These are phyloP conservation scores for Protomyctophum bolini DNA, from an alignment of 2,113 vertebrate species.

Conservation along the genomic window DNA sequence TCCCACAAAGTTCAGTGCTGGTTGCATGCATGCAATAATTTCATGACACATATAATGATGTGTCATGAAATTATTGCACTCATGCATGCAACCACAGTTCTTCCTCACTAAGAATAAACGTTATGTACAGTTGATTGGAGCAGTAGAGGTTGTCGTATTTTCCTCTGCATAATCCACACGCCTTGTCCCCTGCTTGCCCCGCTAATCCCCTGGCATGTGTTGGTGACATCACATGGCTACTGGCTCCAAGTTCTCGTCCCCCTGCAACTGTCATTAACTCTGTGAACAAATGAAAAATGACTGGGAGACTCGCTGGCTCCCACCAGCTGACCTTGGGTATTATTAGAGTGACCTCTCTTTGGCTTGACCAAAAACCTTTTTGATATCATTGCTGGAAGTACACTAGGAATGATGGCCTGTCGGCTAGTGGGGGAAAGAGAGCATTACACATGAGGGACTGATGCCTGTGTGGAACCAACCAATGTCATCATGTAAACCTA, in stretches of 20 bases:
- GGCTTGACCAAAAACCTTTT: slow-evolving; percentile 84
- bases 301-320: slow-evolving; percentile 87
- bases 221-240: slow-evolving; percentile 85
- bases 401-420: slow-evolving; percentile 70
- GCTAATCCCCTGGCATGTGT: slow-evolving; percentile 86
- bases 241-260: slow-evolving; percentile 81
- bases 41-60: not conserved
- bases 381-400: slow-evolving; percentile 83
- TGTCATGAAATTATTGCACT: not conserved
- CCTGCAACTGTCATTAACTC: slow-evolving; percentile 88
- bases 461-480: slow-evolving; percentile 59
- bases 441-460: slow-evolving; percentile 49
- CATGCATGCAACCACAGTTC: not conserved
- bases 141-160: slow-evolving; percentile 53
- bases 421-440: slow-evolving; percentile 57
- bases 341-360: slow-evolving; percentile 89
- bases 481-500: slow-evolving; percentile 76
- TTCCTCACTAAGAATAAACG: slow-evolving; percentile 41
- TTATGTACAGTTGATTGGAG: slow-evolving; percentile 26
- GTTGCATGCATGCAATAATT: no score
- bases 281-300: slow-evolving; percentile 89
- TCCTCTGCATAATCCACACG: slow-evolving; percentile 75
- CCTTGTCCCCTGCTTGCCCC: slow-evolving; percentile 84
- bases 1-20: no score
- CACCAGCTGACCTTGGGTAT: slow-evolving; percentile 84